Percentiles rank a stretch among this genome's conserved stretches.
Conservation (phyloP, 2,888 invertebrate species). For the Gandaritis pyraliata region DNA sequence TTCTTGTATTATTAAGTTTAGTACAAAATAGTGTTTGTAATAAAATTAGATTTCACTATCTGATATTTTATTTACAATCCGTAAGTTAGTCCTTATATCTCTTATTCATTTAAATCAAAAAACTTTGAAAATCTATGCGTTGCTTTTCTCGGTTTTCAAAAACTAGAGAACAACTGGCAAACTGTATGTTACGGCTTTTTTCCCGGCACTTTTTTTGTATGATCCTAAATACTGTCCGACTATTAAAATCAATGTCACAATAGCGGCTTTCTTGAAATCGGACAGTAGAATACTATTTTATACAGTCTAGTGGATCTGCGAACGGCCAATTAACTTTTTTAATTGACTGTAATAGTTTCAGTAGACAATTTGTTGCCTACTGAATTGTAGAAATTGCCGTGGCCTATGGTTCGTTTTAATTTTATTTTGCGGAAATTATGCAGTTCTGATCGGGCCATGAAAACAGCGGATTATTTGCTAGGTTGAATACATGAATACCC, state of each 20-base stretch:
- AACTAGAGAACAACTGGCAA: too few species aligned
- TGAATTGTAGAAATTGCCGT: constrained; percentile 26
- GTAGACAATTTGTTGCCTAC: constrained; percentile 1
- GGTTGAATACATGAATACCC: too few species aligned
- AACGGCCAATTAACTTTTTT: not conserved
- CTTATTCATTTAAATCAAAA: too few species aligned
- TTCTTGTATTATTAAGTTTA: constrained; percentile 34
- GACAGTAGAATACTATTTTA: not conserved
- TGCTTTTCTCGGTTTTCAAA: too few species aligned
- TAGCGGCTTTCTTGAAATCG: too few species aligned
- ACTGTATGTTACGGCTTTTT: too few species aligned
- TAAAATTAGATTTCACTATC: constrained; percentile 55
- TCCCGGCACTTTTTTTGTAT: too few species aligned
- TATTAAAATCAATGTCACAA: too few species aligned
- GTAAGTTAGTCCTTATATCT: too few species aligned
- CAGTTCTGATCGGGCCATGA: constrained; percentile 39
- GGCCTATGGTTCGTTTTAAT: constrained; percentile 23
- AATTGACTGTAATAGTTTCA: constrained; percentile 1
- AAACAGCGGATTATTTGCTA: constrained; percentile 11
- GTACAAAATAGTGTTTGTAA: constrained; percentile 47
- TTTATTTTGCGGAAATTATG: constrained; percentile 35
- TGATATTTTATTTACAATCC: constrained; percentile 7
- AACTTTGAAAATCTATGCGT: too few species aligned
- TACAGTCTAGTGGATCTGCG: not conserved
- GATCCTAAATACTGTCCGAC: too few species aligned